A percentile compares a stretch with the other conserved stretches of the same genome.
phyloP scores from a whole-genome alignment of 2,113 vertebrate genomes.

The Holacanthus passer region DNA sequence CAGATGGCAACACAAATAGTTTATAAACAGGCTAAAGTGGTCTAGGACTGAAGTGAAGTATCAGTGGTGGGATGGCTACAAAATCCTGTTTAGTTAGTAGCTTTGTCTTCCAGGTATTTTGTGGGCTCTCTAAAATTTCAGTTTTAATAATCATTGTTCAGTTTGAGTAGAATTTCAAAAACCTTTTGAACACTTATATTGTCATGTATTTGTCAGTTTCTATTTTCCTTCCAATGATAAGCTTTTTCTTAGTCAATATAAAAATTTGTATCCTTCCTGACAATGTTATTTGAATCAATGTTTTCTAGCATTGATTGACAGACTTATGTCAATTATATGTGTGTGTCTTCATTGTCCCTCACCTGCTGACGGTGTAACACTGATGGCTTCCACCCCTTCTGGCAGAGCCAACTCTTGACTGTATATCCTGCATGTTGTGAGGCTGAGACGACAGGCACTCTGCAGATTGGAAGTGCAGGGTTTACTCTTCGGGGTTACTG shows the following conservation, averaged over 20 bases:
- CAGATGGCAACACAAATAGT: not conserved
- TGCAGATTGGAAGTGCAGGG: conserved; percentile 92
- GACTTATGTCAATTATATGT: not conserved
- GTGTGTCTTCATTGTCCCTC: conserved; percentile 50
- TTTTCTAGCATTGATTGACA: not conserved
- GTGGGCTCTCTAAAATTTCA: not conserved
- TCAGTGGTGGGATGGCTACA: not conserved
- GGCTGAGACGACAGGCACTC: conserved; percentile 91
- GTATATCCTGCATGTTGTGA: conserved; percentile 90
- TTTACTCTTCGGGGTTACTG: conserved; percentile 85
- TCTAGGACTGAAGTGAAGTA: not conserved
- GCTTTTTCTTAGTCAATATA: not conserved
- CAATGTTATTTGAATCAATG: not conserved
- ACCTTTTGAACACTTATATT: too few relatives aligned
- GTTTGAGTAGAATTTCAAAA: too few relatives aligned
- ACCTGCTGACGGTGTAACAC: conserved; percentile 96
- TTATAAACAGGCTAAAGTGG: not conserved
- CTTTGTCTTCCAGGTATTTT: not conserved
- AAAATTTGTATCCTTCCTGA: not conserved
- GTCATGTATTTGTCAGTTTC: not conserved
- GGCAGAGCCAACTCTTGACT: conserved; percentile 92
- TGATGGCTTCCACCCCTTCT: conserved; percentile 91
- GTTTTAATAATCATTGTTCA: not conserved
- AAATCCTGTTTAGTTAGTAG: too few relatives aligned
- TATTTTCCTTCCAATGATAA: not conserved